A percentile compares a stretch with the other conserved stretches of the same genome.
These are phyloP conservation scores for Entelurus aequoreus DNA, from an alignment of 2,113 vertebrate species.

Conservation along the genomic window DNA sequence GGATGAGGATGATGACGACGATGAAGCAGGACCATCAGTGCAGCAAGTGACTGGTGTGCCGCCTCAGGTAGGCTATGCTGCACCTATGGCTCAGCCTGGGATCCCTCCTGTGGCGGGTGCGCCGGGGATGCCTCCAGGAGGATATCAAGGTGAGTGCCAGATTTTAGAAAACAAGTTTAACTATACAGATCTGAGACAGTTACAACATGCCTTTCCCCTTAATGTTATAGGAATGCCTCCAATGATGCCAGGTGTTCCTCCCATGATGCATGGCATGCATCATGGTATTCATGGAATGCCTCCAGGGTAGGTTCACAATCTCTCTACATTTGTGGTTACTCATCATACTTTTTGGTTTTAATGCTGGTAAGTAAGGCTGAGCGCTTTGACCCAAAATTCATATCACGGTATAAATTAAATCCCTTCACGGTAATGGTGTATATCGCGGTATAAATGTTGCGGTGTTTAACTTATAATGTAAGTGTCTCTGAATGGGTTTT, in stretches of 20 bases:
- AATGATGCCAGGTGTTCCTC: slow-evolving; percentile 90
- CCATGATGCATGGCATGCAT: slow-evolving; percentile 78
- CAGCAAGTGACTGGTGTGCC: slow-evolving; percentile 81
- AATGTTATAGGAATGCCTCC: slow-evolving; percentile 84
- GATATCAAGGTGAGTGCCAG: slow-evolving; percentile 60
- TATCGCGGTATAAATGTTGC: not conserved
- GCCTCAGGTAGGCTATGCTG: slow-evolving; percentile 81
- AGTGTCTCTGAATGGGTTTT: too few species aligned
- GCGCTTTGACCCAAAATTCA: too few species aligned
- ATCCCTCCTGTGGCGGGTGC: slow-evolving; percentile 81
- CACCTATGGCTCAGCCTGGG: slow-evolving; percentile 87
- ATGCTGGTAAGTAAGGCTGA: too few species aligned
- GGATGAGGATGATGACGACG: slow-evolving; percentile 88
- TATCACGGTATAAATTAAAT: too few species aligned
- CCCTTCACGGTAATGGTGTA: too few species aligned
- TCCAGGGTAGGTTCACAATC: slow-evolving; percentile 47
- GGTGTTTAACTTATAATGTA: not conserved
- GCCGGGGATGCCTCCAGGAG: slow-evolving; percentile 86
- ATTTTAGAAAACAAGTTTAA: not conserved
- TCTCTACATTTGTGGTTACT: not conserved
- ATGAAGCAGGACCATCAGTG: slow-evolving; percentile 87
- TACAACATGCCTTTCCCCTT: not conserved
- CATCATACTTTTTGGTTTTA: not conserved
- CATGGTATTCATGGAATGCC: slow-evolving; percentile 69
- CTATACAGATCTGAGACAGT: not conserved